Percentiles rank a stretch among this genome's conserved stretches.
These are phyloP conservation scores for Natator depressus DNA, from an alignment of 2,113 vertebrate genomes.

Conservation along the genomic window DNA sequence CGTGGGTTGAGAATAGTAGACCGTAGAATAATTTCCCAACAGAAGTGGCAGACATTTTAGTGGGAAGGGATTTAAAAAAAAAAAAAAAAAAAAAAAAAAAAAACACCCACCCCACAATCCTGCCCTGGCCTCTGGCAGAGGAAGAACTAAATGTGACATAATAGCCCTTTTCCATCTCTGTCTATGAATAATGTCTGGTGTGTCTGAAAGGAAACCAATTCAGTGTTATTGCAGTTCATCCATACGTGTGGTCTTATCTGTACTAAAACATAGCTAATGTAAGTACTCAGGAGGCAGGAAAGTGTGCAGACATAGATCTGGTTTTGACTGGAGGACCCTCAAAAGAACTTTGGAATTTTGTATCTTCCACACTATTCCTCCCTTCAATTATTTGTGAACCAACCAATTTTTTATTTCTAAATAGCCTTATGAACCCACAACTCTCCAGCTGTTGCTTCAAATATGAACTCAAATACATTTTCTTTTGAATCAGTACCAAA, in stretches of 20 bases:
- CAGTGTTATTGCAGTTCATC: neutral
- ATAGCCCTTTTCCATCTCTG: neutral
- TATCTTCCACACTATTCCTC: neutral
- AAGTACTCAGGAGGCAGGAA: neutral
- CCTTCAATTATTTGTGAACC: neutral
- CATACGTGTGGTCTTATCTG: neutral
- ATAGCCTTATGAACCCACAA: fast-evolving
- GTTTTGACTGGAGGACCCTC: neutral
- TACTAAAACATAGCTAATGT: neutral
- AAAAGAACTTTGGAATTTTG: neutral
- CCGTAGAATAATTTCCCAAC: neutral
- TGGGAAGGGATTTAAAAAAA: neutral
- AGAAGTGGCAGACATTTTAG: neutral
- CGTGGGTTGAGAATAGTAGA: too few relatives aligned
- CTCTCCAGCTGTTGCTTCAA: fast-evolving
- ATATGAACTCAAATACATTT: neutral
- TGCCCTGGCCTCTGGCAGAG: neutral
- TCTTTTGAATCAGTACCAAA: neutral
- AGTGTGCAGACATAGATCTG: neutral
- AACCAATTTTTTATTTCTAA: neutral
- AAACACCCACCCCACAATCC: neutral
- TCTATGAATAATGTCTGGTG: neutral
- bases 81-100: too few relatives aligned
- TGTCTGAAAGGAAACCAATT: neutral
- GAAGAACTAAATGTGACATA: neutral